These are phyloP conservation scores for Hirtodrosophila alboralis DNA, from an alignment of 2,888 invertebrate species.

Conservation along the genomic window DNA sequence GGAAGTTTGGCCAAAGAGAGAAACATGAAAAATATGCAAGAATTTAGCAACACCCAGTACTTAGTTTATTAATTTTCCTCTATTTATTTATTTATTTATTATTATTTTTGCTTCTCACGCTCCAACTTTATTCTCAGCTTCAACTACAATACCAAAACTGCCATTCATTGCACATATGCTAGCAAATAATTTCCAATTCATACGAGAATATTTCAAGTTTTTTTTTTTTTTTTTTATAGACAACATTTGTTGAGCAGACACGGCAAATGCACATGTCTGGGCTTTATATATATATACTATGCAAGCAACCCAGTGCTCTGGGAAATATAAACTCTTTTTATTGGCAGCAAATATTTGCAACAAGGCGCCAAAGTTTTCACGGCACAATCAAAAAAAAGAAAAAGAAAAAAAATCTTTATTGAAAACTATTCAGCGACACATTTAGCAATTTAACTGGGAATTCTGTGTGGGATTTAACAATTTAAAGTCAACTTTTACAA, in stretches of 20 bases:
- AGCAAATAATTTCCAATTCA: conserved; percentile 29
- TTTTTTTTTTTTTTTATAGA: conserved; percentile 13
- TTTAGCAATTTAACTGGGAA: not conserved
- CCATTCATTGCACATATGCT: conserved; percentile 38
- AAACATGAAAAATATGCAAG: conserved; percentile 3
- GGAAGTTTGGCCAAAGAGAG: conserved; percentile 9
- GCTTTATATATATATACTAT: conserved; percentile 18
- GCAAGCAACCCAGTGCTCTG: not conserved
- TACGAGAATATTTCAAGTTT: conserved; percentile 9
- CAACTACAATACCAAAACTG: conserved; percentile 10
- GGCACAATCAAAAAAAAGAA: not conserved
- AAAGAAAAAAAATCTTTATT: not conserved
- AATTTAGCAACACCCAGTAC: not conserved
- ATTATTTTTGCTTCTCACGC: conserved; percentile 54
- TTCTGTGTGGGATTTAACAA: not conserved
- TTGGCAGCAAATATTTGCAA: conserved; percentile 27
- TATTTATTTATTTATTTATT: conserved; percentile 15
- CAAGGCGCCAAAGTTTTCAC: conserved; percentile 14
- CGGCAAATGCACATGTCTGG: conserved; percentile 31
- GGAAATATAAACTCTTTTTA: conserved; percentile 7
- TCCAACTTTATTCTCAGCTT: conserved; percentile 39
- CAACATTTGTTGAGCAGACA: conserved; percentile 47
- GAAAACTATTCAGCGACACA: conserved; percentile 1
- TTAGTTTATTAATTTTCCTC: conserved; percentile 23
- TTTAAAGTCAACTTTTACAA: not conserved